A percentile compares a stretch with the other conserved stretches of the same genome.
Conservation (phyloP, 1,140 invertebrate genomes). For the Drosophila truncata region DNA sequence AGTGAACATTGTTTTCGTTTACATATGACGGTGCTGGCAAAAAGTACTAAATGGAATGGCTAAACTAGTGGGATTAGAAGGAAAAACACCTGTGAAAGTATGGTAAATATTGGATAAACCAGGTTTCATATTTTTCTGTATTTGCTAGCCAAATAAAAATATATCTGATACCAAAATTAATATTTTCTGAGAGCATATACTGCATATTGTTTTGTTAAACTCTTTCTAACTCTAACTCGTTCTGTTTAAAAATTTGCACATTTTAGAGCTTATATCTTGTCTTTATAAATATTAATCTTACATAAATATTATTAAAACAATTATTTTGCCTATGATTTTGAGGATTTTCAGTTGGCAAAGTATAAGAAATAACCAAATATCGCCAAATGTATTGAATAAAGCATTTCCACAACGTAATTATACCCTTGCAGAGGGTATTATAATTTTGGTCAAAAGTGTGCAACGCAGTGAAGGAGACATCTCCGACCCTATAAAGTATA, state of each 20-base stretch:
- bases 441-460: too few relatives aligned
- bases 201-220: too few relatives aligned
- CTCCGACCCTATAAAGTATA: too few relatives aligned
- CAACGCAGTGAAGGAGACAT: too few relatives aligned
- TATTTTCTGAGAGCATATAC: too few relatives aligned
- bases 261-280: background rate
- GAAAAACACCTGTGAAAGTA: background rate
- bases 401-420: too few relatives aligned
- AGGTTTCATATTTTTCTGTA: background rate
- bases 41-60: slow-evolving; percentile 4
- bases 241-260: background rate
- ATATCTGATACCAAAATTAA: background rate
- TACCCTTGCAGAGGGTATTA: too few relatives aligned
- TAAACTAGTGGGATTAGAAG: background rate
- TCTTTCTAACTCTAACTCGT: too few relatives aligned
- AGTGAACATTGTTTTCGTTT: slow-evolving; percentile 64
- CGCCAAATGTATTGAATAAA: too few relatives aligned
- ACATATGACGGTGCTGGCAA: background rate
- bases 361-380: too few relatives aligned
- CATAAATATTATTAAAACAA: background rate
- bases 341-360: too few relatives aligned
- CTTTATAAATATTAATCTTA: background rate
- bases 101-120: background rate
- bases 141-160: background rate
- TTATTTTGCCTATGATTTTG: too few relatives aligned